These are phyloP conservation scores for Venturia canescens DNA, from an alignment of 1,140 invertebrate species.

Conservation along the genomic window DNA sequence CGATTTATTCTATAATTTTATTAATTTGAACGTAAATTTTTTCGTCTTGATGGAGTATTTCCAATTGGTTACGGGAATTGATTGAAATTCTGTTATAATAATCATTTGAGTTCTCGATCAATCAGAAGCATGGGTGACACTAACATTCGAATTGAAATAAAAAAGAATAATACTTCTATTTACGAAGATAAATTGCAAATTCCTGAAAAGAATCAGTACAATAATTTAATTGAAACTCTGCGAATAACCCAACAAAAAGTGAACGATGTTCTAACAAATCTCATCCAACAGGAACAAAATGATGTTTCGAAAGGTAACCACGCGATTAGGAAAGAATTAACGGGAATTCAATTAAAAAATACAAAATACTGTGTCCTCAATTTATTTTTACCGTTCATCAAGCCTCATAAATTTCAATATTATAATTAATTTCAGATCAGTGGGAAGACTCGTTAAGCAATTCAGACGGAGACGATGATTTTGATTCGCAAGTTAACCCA, in stretches of 20 bases:
- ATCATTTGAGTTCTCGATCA: background rate
- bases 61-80: background rate
- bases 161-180: constrained; percentile 55
- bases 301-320: constrained; percentile 22
- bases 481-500: constrained; percentile 52
- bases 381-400: background rate
- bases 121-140: constrained; percentile 44
- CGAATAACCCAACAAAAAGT: constrained; percentile 60
- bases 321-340: background rate
- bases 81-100: background rate
- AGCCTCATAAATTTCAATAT: background rate
- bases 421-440: constrained; percentile 56
- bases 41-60: no score
- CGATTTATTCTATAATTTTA: no score
- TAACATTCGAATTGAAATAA: constrained; percentile 56
- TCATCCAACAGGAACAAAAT: constrained; percentile 40
- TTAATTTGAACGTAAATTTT: no score
- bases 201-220: constrained; percentile 53
- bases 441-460: constrained; percentile 49
- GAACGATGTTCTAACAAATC: constrained; percentile 62
- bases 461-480: constrained; percentile 50
- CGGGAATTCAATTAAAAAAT: constrained; percentile 19
- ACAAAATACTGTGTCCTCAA: background rate
- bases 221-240: constrained; percentile 57
- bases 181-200: constrained; percentile 50